phyloP scores from a whole-genome alignment of 2,113 vertebrate genomes.

The Melanostigma gelatinosum region DNA sequence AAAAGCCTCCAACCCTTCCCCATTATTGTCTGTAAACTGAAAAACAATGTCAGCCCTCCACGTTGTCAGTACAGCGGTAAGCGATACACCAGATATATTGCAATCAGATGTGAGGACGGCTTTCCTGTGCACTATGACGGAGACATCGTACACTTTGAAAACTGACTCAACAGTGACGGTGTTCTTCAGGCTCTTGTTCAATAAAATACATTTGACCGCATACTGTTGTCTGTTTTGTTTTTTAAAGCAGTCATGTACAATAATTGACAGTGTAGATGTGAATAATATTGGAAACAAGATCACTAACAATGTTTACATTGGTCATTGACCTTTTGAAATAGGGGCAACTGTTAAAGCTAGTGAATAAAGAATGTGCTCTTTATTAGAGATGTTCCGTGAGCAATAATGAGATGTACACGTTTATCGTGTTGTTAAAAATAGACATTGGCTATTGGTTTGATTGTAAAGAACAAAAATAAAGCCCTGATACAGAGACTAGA shows the following conservation, averaged over 20 bases:
- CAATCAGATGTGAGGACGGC: conserved; percentile 10
- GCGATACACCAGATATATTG: conserved; percentile 21
- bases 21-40: conserved; percentile 44
- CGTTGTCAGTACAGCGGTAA: conserved; percentile 36
- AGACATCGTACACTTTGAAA: conserved; percentile 23
- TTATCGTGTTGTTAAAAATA: not conserved
- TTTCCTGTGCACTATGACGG: conserved; percentile 41
- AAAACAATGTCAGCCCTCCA: not conserved
- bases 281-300: no score
- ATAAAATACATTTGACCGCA: not conserved
- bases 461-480: no score
- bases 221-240: not conserved
- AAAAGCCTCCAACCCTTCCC: conserved; percentile 33
- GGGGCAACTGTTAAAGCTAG: no score
- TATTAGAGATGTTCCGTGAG: not conserved
- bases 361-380: no score
- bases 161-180: no score
- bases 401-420: not conserved
- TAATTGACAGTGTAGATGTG: no score
- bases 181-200: not conserved
- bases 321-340: no score
- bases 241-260: no score
- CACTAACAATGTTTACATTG: no score
- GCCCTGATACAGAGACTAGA: not conserved
- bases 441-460: no score